phyloP scores from a whole-genome alignment of 2,888 invertebrate species.

The Lithophane leautieri region DNA sequence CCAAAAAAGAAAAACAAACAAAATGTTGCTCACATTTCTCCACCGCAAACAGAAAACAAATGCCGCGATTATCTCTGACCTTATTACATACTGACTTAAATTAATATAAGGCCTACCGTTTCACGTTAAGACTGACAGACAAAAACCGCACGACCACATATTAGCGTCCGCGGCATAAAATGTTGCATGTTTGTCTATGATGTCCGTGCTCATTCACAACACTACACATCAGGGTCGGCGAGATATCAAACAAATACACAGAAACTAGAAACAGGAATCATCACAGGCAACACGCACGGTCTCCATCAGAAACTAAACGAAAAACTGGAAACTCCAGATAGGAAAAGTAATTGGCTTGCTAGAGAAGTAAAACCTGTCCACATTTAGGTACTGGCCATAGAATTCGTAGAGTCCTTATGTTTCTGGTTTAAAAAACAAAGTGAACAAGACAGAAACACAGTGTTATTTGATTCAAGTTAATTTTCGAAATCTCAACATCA shows the following conservation, averaged over 20 bases:
- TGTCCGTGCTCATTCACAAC: slow-evolving; percentile 49
- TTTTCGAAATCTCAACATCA: slow-evolving; percentile 24
- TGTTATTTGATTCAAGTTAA: slow-evolving; percentile 11
- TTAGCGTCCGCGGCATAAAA: slow-evolving; percentile 55
- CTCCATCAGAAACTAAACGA: slow-evolving; percentile 1
- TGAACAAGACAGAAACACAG: neutral
- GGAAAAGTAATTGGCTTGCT: slow-evolving; percentile 33
- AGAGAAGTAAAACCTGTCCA: slow-evolving; percentile 32
- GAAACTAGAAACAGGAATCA: slow-evolving; percentile 23
- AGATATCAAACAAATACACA: slow-evolving; percentile 45
- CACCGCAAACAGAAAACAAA: slow-evolving; percentile 43
- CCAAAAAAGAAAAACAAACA: slow-evolving; percentile 31
- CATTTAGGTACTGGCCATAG: neutral
- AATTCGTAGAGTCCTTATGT: slow-evolving; percentile 7
- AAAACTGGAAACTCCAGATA: slow-evolving; percentile 39
- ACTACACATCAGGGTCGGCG: slow-evolving; percentile 46
- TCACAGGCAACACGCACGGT: slow-evolving; percentile 1
- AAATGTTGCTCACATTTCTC: slow-evolving; percentile 31
- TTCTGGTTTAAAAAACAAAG: slow-evolving; percentile 22
- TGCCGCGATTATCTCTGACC: slow-evolving; percentile 51
- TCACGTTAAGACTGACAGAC: slow-evolving; percentile 46
- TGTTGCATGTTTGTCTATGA: slow-evolving; percentile 59
- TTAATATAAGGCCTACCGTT: slow-evolving; percentile 57
- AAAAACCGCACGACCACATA: slow-evolving; percentile 55
- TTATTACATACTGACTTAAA: slow-evolving; percentile 58